These are phyloP conservation scores for Bibio marci DNA, from an alignment of 2,888 invertebrate species.

Conservation along the genomic window DNA sequence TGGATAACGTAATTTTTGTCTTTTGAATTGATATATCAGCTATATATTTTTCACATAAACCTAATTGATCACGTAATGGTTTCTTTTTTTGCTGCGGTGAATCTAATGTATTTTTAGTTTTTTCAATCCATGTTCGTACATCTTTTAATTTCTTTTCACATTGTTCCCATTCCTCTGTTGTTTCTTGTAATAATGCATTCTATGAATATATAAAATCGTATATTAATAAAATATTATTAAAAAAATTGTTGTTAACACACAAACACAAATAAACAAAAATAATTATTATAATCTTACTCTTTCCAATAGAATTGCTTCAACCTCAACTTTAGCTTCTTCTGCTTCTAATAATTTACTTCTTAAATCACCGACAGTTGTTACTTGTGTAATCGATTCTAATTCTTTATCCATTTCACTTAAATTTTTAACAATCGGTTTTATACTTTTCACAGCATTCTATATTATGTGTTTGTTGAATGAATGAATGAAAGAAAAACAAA, in stretches of 20 bases:
- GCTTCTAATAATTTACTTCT: constrained; percentile 72
- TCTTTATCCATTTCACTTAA: constrained; percentile 85
- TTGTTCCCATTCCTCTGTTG: constrained; percentile 90
- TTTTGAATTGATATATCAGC: constrained; percentile 79
- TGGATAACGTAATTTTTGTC: constrained; percentile 72
- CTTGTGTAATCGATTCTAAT: constrained; percentile 65
- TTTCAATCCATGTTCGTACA: constrained; percentile 76
- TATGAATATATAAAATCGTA: constrained; percentile 27
- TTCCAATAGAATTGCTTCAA: constrained; percentile 69
- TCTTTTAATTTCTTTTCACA: constrained; percentile 89
- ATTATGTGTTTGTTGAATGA: neutral
- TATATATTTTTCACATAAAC: constrained; percentile 67
- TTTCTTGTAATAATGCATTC: constrained; percentile 78
- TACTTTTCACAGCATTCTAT: constrained; percentile 72
- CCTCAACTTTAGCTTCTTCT: constrained; percentile 70
- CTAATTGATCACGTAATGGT: constrained; percentile 73
- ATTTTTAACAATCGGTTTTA: constrained; percentile 73
- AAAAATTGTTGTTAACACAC: neutral
- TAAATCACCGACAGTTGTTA: constrained; percentile 70
- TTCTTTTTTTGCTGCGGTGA: constrained; percentile 72
- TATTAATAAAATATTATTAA: constrained; percentile 3
- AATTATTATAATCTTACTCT: constrained; percentile 40
- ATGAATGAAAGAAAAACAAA: neutral
- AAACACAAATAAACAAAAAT: neutral
- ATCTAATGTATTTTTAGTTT: constrained; percentile 58